These are phyloP conservation scores for Zaprionus nigranus DNA, from an alignment of 1,140 invertebrate species.

Conservation along the genomic window DNA sequence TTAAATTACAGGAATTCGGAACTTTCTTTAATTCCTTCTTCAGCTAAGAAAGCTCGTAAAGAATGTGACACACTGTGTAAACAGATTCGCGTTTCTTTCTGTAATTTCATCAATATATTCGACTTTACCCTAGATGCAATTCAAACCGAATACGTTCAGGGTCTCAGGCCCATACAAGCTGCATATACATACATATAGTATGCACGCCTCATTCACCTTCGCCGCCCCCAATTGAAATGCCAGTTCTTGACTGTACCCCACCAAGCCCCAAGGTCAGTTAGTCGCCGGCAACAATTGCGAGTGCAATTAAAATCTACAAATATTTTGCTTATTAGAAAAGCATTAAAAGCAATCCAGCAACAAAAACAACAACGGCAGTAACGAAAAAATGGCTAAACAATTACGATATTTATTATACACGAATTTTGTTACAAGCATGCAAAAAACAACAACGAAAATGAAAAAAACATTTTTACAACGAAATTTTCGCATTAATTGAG, in stretches of 20 bases:
- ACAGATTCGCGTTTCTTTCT: not conserved
- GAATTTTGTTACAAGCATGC: conserved; percentile 75
- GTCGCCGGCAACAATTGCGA: conserved; percentile 39
- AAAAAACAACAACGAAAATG: conserved; percentile 54
- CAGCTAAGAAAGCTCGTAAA: too few species aligned
- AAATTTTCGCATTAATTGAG: conserved; percentile 82
- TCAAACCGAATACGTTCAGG: not conserved
- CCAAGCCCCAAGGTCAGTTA: conserved; percentile 55
- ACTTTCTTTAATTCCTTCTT: not conserved
- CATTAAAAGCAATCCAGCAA: conserved; percentile 63
- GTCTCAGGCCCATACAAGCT: not conserved
- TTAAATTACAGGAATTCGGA: not conserved
- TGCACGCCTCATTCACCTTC: conserved; percentile 22
- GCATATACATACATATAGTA: not conserved
- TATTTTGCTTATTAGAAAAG: conserved; percentile 79
- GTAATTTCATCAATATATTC: not conserved
- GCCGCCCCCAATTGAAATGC: conserved; percentile 41
- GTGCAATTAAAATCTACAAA: conserved; percentile 73
- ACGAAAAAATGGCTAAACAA: conserved; percentile 62
- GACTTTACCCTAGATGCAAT: not conserved
- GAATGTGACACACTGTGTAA: not conserved
- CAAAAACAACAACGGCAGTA: conserved; percentile 10
- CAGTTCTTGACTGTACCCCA: conserved; percentile 38
- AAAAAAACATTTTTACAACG: conserved; percentile 64
- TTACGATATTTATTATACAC: conserved; percentile 81